A percentile compares a stretch with the other conserved stretches of the same genome.
Conservation (phyloP, 2,113 vertebrate species). For the Cricetomys ansorgei region DNA sequence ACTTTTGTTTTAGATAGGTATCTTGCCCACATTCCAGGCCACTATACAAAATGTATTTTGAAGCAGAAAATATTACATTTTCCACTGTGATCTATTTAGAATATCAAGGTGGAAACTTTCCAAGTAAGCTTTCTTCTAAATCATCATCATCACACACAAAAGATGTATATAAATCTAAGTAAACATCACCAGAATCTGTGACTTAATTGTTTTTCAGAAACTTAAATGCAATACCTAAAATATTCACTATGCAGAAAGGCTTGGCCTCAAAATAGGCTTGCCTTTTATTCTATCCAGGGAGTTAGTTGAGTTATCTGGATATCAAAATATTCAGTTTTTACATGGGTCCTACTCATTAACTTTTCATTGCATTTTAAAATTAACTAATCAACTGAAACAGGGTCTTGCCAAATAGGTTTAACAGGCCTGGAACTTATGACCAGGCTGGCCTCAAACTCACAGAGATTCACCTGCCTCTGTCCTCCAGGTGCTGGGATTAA, state of each 20-base stretch:
- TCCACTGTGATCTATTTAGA: not conserved
- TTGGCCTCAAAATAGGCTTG: not conserved
- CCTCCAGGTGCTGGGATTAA: not conserved
- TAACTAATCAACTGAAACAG: not conserved
- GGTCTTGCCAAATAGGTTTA: not conserved
- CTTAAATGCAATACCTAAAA: conserved; percentile 29
- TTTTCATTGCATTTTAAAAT: not conserved
- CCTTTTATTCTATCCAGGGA: not conserved
- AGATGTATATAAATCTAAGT: conserved; percentile 28
- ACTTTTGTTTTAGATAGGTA: not conserved
- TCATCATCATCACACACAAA: conserved; percentile 15
- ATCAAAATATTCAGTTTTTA: not conserved
- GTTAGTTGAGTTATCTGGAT: not conserved
- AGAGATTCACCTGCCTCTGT: not conserved
- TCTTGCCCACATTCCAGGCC: not conserved
- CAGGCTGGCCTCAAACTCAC: not conserved
- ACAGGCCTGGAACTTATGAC: not conserved
- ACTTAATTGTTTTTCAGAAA: conserved; percentile 11
- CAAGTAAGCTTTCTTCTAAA: conserved; percentile 3
- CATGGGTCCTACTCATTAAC: not conserved
- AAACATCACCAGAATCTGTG: not conserved
- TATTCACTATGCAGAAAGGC: not conserved
- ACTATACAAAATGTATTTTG: conserved; percentile 43
- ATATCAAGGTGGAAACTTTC: conserved; percentile 9
- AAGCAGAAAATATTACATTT: not conserved